These are phyloP conservation scores for Lycocerus yunnanus DNA, from an alignment of 2,888 invertebrate species.

Conservation along the genomic window DNA sequence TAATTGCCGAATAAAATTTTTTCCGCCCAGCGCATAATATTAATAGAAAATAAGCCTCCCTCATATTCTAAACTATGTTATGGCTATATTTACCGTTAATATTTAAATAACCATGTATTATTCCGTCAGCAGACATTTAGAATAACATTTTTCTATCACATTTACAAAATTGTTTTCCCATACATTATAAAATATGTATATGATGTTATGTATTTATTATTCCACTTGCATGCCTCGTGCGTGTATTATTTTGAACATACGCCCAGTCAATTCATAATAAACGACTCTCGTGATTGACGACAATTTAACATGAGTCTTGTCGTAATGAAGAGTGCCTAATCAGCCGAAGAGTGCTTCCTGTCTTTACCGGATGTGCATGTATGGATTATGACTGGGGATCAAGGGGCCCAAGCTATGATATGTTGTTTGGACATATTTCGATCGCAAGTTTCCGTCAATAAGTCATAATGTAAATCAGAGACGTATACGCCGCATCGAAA, in stretches of 20 bases:
- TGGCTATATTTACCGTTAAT: conserved; percentile 40
- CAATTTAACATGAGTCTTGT: conserved; percentile 45
- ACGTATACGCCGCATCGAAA: conserved; percentile 6
- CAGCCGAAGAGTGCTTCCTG: conserved; percentile 51
- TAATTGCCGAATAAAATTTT: not conserved
- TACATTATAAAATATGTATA: conserved; percentile 50
- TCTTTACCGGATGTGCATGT: conserved; percentile 45
- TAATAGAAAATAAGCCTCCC: conserved; percentile 31
- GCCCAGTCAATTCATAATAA: conserved; percentile 50
- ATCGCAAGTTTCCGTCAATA: conserved; percentile 24
- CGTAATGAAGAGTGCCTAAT: conserved; percentile 52
- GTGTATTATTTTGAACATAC: conserved; percentile 48
- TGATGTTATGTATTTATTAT: conserved; percentile 45
- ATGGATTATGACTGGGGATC: conserved; percentile 46
- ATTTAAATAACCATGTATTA: conserved; percentile 51
- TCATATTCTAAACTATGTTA: conserved; percentile 22
- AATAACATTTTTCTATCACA: conserved; percentile 48
- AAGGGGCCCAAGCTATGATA: conserved; percentile 28
- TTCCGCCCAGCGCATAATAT: not conserved
- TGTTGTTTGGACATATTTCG: conserved; percentile 37
- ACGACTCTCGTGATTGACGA: conserved; percentile 50
- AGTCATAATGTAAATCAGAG: conserved; percentile 27
- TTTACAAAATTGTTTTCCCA: conserved; percentile 51
- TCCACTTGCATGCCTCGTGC: conserved; percentile 43
- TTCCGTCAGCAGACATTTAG: conserved; percentile 45